These are phyloP conservation scores for Colletes collaris DNA, from an alignment of 2,888 invertebrate species.

Conservation along the genomic window DNA sequence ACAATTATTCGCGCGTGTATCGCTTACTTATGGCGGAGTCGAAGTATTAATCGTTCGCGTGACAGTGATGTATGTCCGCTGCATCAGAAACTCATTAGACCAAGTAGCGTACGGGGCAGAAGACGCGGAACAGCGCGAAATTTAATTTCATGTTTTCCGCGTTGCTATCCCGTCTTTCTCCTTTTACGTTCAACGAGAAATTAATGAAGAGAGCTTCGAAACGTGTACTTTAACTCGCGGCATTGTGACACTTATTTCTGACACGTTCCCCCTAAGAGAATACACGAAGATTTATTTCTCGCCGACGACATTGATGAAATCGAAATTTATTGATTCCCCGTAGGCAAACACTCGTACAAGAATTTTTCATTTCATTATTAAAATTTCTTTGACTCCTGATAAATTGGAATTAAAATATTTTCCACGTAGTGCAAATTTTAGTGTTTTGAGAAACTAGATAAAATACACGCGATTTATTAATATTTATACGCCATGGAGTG, in stretches of 20 bases:
- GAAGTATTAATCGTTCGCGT: conserved; percentile 59
- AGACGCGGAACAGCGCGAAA: conserved; percentile 56
- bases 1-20: conserved; percentile 26
- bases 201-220: conserved; percentile 22
- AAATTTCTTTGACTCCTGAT: no score
- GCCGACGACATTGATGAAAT: not conserved
- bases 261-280: not conserved
- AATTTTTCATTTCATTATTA: no score
- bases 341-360: no score
- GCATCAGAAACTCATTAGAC: conserved; percentile 72
- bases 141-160: conserved; percentile 61
- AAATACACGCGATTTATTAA: no score
- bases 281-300: not conserved
- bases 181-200: not conserved
- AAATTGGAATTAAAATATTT: no score
- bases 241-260: not conserved
- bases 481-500: no score
- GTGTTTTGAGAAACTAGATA: no score
- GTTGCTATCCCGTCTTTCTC: conserved; percentile 3
- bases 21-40: conserved; percentile 9
- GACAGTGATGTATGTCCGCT: conserved; percentile 67
- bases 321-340: not conserved
- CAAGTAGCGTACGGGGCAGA: conserved; percentile 18
- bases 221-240: not conserved
- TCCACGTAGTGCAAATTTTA: no score